Percentiles rank a stretch among this genome's conserved stretches.
These are phyloP conservation scores for Rhimphoctona megacephalus DNA, from an alignment of 2,888 invertebrate species.

Conservation along the genomic window DNA sequence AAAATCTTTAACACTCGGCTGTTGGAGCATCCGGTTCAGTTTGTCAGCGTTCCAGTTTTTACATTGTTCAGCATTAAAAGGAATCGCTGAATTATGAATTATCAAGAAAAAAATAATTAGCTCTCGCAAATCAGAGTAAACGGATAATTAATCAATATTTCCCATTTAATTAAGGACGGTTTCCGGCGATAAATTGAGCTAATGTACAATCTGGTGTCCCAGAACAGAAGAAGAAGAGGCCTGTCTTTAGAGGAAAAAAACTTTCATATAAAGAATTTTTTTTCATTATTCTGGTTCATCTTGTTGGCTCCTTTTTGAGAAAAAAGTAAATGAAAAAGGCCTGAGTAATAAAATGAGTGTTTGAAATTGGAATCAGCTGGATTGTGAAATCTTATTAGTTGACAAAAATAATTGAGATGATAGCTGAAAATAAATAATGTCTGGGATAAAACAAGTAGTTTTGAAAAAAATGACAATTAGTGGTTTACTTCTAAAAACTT, in stretches of 20 bases:
- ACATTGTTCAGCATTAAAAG: not conserved
- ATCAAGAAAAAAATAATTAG: not conserved
- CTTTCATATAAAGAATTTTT: no score
- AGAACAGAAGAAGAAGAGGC: no score
- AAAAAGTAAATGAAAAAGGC: no score
- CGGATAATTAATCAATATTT: not conserved
- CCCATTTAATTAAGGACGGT: not conserved
- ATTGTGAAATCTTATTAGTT: not conserved
- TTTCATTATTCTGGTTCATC: no score
- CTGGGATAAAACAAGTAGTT: not conserved
- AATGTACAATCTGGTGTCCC: not conserved
- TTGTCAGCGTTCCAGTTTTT: not conserved
- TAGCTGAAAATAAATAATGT: not conserved
- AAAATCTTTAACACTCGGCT: not conserved
- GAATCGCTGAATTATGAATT: not conserved
- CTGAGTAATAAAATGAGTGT: not conserved
- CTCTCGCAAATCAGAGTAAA: not conserved
- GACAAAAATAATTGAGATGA: not conserved
- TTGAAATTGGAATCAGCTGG: not conserved
- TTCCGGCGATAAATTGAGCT: not conserved
- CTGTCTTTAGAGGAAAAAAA: not conserved
- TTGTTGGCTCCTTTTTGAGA: no score
- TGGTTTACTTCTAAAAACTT: not conserved
- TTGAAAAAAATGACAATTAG: no score
- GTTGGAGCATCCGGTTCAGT: slow-evolving; percentile 1